phyloP scores from a whole-genome alignment of 1,140 invertebrate genomes.

The Drosophila elegans region DNA sequence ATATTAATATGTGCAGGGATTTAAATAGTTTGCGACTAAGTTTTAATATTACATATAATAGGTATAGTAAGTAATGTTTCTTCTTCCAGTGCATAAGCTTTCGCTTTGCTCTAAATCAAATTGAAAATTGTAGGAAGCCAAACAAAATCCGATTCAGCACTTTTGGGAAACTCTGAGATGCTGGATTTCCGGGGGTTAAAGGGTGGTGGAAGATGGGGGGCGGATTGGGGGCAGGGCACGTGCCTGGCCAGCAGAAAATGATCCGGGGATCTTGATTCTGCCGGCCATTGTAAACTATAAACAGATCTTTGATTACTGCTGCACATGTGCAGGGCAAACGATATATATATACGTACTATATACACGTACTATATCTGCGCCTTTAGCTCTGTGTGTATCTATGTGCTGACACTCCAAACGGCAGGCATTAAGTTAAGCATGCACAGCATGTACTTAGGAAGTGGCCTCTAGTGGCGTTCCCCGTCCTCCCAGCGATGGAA shows the following conservation, averaged over 20 bases:
- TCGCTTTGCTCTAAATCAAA: conserved; percentile 20
- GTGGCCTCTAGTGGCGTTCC: conserved; percentile 2
- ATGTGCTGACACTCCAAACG: conserved; percentile 3
- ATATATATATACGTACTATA: background rate
- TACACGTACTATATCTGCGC: background rate
- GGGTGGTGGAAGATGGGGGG: background rate
- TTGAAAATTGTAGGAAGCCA: conserved; percentile 5
- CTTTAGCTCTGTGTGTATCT: conserved; percentile 13
- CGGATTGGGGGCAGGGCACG: conserved; percentile 20
- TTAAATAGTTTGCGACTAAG: background rate
- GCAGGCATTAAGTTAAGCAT: conserved; percentile 6
- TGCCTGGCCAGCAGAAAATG: conserved; percentile 45
- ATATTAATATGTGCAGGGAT: too few species aligned
- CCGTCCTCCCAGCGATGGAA: background rate
- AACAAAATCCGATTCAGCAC: conserved; percentile 6
- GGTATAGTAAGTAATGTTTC: background rate
- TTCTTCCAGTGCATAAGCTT: background rate
- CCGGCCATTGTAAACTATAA: conserved; percentile 69
- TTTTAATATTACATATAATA: background rate
- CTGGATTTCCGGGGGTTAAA: background rate
- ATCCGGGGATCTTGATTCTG: conserved; percentile 11
- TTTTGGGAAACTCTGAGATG: conserved; percentile 1
- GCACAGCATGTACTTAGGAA: conserved; percentile 2
- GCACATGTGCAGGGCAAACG: conserved; percentile 36
- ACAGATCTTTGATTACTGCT: conserved; percentile 64